A percentile compares a stretch with the other conserved stretches of the same genome.
phyloP scores from a whole-genome alignment of 2,797 vertebrate genomes.

The Balearica regulorum region DNA sequence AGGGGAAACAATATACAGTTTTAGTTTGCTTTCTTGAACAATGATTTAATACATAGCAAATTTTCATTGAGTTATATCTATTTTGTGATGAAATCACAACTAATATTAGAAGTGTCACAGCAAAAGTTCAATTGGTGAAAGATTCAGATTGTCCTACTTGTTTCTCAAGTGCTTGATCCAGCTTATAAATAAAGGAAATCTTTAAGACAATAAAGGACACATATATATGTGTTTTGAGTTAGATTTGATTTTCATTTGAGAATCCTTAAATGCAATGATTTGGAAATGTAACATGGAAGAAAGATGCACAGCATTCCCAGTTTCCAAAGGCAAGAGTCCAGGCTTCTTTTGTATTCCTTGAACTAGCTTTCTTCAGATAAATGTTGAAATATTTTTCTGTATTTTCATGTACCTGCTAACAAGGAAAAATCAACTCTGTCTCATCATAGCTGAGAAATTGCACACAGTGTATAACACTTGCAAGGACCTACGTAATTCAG shows the following conservation, averaged over 20 bases:
- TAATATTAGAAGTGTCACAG: neutral
- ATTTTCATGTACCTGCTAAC: neutral
- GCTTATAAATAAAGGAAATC: neutral
- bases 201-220: neutral
- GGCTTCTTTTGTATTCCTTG: neutral
- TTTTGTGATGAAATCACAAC: neutral
- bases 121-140: neutral
- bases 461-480: neutral
- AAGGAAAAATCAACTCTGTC: neutral
- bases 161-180: neutral
- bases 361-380: neutral
- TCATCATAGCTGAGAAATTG: neutral
- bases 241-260: neutral
- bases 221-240: neutral
- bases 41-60: conserved; percentile 14
- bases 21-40: neutral
- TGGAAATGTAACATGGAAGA: neutral
- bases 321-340: neutral
- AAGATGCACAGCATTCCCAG: neutral
- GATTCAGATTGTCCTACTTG: neutral
- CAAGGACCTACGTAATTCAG: neutral
- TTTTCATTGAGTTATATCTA: neutral
- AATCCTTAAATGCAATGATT: neutral
- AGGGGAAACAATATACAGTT: neutral
- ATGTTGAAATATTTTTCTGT: neutral